Percentiles rank a stretch among this genome's conserved stretches.
phyloP scores from a whole-genome alignment of 2,113 vertebrate genomes.

The Vulpes vulpes region DNA sequence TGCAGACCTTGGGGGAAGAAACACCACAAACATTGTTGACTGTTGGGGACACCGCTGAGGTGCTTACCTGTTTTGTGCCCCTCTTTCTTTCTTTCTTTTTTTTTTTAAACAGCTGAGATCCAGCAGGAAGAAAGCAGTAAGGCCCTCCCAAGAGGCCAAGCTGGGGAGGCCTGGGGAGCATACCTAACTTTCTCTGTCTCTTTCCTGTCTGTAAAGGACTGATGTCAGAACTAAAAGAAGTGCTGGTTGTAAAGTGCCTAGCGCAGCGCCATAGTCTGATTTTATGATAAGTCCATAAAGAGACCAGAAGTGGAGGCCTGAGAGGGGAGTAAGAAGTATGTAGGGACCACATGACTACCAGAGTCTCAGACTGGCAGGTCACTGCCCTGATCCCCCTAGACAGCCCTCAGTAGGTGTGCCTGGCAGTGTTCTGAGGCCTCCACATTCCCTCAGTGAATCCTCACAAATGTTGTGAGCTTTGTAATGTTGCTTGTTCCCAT shows the following conservation, averaged over 20 bases:
- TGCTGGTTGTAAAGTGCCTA: neutral
- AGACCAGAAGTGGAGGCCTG: neutral
- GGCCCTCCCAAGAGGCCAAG: neutral
- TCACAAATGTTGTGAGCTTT: neutral
- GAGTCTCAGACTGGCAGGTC: neutral
- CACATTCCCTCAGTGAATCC: neutral
- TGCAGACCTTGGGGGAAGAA: neutral
- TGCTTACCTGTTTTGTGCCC: neutral
- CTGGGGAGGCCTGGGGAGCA: neutral
- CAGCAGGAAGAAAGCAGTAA: neutral
- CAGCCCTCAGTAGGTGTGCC: neutral
- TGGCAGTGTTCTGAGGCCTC: neutral
- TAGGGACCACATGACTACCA: neutral
- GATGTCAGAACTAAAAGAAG: neutral
- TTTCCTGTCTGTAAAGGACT: conserved; percentile 7
- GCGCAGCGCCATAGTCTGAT: neutral
- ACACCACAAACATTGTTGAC: neutral
- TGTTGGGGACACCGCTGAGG: neutral
- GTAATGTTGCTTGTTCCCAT: neutral
- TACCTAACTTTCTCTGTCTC: neutral
- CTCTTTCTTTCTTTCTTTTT: neutral
- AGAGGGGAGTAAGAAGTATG: neutral
- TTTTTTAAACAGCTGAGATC: neutral
- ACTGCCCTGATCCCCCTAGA: neutral
- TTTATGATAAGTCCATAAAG: neutral